Base-by-base conservation (phyloP, 2,113 vertebrate genomes). In the Nerophis ophidion region DNA sequence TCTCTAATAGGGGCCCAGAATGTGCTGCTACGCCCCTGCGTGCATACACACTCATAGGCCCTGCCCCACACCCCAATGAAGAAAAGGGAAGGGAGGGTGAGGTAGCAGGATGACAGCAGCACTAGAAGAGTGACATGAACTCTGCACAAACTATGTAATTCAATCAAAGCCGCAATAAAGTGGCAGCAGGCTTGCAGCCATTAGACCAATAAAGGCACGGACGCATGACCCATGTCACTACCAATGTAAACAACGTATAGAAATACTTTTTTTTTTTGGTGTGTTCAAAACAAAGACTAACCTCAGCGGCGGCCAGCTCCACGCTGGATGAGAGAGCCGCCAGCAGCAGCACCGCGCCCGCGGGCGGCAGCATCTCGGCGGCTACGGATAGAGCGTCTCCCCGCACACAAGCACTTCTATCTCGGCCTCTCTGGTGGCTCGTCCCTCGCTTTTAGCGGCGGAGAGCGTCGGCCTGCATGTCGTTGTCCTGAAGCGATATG, bases 401-500 rank as follows among this genome's bases (percentile, higher is more conserved):
- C 63, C 61, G 46, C 26, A 57, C 74, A 70, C 48, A 44, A 78
- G 70, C 82, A 71, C 81, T 68, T 74, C 72, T 57, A 9, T 46
- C 3, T 42, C 63, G 63, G 61, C 61, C 46, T 58, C 11, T 62
- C 60, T 65, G 11, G 49, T 71, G 34, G 49, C 57, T 48, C 61
- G 1, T 50, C 62, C 53, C 64, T 15, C n/a, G 5, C 34, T 1
- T 40, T 81, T 79, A 86, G 78, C 50, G 38, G 48, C 72, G 60
- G 84, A 86, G 82, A 73, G 44, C 69, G 17, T 63, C 85, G 60
- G 67, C 74, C 81, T 77, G 81, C 86, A 91, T 90, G 84, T 90
- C 90, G 54, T 44, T 83, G 82, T 87, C 78, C 77, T 13, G 67
- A 74, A 63, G 75, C 79, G 87, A 79, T 89, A 61, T 91, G 90